Evolutionary conservation across 2,113 vertebrate genomes (phyloP).

Genomic region (Petrocephalus zakoni): DNA sequence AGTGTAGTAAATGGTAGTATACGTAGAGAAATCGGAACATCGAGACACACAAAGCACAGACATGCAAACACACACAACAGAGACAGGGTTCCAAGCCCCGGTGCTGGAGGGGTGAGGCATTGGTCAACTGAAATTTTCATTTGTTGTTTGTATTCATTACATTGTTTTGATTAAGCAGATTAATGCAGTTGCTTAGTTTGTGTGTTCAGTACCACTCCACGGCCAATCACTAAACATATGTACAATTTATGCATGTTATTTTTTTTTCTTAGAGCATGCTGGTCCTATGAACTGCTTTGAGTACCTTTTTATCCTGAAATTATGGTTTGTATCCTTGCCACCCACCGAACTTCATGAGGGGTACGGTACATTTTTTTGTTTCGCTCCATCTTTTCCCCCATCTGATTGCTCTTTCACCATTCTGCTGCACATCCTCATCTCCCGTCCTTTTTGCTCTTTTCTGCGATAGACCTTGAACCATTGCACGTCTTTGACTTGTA

Average conservation of each 20-base stretch:
- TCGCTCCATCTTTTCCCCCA: conserved; percentile 15
- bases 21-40: neutral
- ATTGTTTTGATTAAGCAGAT: neutral
- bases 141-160: neutral
- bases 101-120: neutral
- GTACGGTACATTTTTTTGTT: conserved; percentile 47
- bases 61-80: neutral
- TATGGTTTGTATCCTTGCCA: conserved; percentile 50
- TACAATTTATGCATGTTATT: conserved; percentile 53
- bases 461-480: neutral
- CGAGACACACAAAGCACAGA: neutral
- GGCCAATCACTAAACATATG: conserved; percentile 15
- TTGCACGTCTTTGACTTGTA: neutral
- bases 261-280: conserved; percentile 63
- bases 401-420: neutral
- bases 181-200: neutral
- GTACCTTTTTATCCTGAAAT: conserved; percentile 58
- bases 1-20: neutral
- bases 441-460: conserved; percentile 4
- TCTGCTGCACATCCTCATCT: neutral
- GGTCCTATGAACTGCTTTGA: conserved; percentile 48
- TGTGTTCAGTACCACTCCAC: neutral
- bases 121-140: neutral
- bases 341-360: conserved; percentile 35
- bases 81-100: neutral